A percentile compares a stretch with the other conserved stretches of the same genome.
Conservation (phyloP, 2,888 invertebrate genomes). For the Hartigia nigra region DNA sequence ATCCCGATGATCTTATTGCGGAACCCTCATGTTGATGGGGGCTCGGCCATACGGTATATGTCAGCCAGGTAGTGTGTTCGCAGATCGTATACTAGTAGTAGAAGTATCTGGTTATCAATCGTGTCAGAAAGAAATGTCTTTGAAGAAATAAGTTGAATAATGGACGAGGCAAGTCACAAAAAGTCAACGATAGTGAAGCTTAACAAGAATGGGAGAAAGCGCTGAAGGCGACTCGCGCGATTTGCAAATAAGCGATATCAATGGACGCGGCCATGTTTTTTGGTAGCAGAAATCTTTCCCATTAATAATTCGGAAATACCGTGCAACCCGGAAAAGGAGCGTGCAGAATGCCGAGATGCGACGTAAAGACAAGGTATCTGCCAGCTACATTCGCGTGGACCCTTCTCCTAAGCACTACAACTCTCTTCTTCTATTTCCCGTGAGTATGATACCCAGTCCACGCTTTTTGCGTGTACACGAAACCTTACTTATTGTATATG, state of each 20-base stretch:
- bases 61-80: constrained; percentile 44
- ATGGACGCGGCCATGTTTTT: constrained; percentile 66
- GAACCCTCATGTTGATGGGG: constrained; percentile 15
- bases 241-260: constrained; percentile 41
- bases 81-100: constrained; percentile 36
- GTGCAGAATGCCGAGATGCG: constrained; percentile 91
- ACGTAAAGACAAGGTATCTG: constrained; percentile 95
- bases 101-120: not conserved
- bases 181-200: constrained; percentile 31
- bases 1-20: constrained; percentile 16
- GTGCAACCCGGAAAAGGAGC: constrained; percentile 26
- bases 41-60: constrained; percentile 22
- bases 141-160: constrained; percentile 46
- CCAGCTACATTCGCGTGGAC: constrained; percentile 99
- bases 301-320: constrained; percentile 36
- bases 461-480: constrained; percentile 10
- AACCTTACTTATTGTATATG: not conserved
- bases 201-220: constrained; percentile 39
- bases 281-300: constrained; percentile 62
- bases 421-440: constrained; percentile 97
- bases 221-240: constrained; percentile 34
- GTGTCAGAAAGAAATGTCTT: constrained; percentile 40
- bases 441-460: constrained; percentile 72
- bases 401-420: constrained; percentile 91
- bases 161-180: constrained; percentile 39